Base-by-base conservation (phyloP, 2,797 vertebrate species). In the Clarias fuscus region DNA sequence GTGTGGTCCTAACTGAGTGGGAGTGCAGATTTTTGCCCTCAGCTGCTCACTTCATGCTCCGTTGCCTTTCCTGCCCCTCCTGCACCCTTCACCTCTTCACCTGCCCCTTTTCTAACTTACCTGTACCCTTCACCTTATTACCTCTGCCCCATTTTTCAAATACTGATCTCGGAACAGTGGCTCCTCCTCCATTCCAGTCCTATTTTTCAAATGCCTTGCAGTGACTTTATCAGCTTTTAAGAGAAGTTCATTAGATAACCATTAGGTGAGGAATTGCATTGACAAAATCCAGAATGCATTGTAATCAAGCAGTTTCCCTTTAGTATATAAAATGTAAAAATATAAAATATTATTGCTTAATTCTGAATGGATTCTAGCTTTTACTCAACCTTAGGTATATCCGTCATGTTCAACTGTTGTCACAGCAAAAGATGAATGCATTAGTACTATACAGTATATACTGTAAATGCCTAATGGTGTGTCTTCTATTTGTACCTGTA, bases 1-100 rank as follows among this genome's bases (percentile, higher is more conserved):
- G 95, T 97, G 96, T 97, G 96, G 95, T 96, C 97, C 95, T 89
- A 90, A 92, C 90, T 91, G 92, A 93, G 88, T 92, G 75, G 89
- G 91, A 89, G 89, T 88, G 83, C 93, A 93, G 92, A 91, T 94
- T 93, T 93, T 94, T 90, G 90, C 92, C 93, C 90, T 92, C 93
- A 95, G 93, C 95, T 94, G 89, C 91, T 92, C 93, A 96, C 92
- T 93, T 94, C 94, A 96, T 92, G 95, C 94, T 94, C 96, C 93
- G 93, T 90, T 94, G 90, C 91, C 90, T 72, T 62, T 78, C 90
- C 90, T 86, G 62, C 88, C 91, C 92, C 77, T 90, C 89, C 43
- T 78, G 65, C 61, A 75, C 59, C 61, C 37, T 84, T 84, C 70
- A 84, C 83, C 72, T 64, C 18, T 73, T 30, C 58, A 87, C 83